phyloP scores from a whole-genome alignment of 2,797 vertebrate genomes.

The Scyliorhinus canicula region DNA sequence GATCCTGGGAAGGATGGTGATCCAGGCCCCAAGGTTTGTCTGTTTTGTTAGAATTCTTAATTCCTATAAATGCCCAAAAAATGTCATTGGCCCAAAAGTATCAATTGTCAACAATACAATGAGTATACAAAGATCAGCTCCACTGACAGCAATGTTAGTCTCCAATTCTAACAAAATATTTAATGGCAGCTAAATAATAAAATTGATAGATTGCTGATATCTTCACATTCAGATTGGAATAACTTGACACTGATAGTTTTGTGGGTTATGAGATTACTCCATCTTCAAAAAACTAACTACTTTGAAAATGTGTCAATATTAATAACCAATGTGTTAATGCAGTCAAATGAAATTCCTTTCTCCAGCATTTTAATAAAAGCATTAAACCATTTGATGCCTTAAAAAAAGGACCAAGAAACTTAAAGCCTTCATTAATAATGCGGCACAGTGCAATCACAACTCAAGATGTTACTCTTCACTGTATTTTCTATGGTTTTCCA shows the following conservation, averaged over 20 bases:
- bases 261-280: not conserved
- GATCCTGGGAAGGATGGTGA: constrained; percentile 80
- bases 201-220: not conserved
- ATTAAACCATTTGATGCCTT: not conserved
- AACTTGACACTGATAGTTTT: not conserved
- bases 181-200: not conserved
- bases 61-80: not conserved
- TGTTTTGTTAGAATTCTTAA: constrained; percentile 29
- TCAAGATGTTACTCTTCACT: not conserved
- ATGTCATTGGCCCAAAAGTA: not conserved
- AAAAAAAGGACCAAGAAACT: not conserved
- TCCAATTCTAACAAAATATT: not conserved
- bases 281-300: not conserved
- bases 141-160: not conserved
- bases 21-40: constrained; percentile 79
- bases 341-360: not conserved
- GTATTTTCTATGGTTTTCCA: not conserved
- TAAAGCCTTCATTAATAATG: not conserved
- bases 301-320: constrained; percentile 8
- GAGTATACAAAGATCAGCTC: not conserved
- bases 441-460: not conserved
- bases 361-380: not conserved
- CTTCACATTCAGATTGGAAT: not conserved
- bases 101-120: not conserved
- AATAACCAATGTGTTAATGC: not conserved